Evolutionary conservation across 2,888 invertebrate species (phyloP).

Genomic region (Sceliomorpha sp.): DNA sequence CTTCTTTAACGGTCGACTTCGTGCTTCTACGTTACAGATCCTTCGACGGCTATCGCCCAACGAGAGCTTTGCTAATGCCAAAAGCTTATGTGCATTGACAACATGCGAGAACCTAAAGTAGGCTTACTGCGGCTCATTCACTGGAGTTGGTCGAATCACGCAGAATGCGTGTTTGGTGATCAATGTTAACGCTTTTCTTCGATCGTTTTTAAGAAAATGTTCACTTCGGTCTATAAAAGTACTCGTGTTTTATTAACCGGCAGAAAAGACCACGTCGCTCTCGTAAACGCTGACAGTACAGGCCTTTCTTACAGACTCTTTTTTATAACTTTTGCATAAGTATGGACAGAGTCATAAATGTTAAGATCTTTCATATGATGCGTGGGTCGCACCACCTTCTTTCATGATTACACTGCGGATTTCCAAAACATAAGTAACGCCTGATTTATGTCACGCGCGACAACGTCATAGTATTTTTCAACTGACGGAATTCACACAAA

Average conservation of each 20-base stretch:
- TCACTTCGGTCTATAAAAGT: too few species aligned
- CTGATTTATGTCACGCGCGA: background rate
- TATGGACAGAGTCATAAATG: constrained; percentile 34
- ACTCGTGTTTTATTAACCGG: too few species aligned
- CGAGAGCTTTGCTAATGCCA: constrained; percentile 19
- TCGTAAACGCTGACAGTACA: background rate
- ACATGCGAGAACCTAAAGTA: too few species aligned
- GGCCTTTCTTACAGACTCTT: background rate
- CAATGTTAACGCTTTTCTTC: too few species aligned
- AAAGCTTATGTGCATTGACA: too few species aligned
- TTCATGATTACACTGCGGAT: constrained; percentile 26
- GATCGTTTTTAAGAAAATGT: too few species aligned
- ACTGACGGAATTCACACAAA: too few species aligned
- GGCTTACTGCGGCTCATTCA: too few species aligned
- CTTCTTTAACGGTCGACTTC: constrained; percentile 67
- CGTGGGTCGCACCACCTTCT: constrained; percentile 8
- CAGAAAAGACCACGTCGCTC: too few species aligned
- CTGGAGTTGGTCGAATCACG: too few species aligned
- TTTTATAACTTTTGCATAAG: constrained; percentile 1
- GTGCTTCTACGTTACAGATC: background rate
- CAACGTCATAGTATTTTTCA: background rate
- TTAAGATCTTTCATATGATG: constrained; percentile 18
- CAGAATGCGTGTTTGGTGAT: too few species aligned
- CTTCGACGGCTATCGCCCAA: too few species aligned
- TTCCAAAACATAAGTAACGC: constrained; percentile 15